Evolutionary conservation across 2,113 vertebrate genomes (phyloP), one percentile per base, ranked within the genome.

Genomic region (Tautogolabrus adspersus): DNA sequence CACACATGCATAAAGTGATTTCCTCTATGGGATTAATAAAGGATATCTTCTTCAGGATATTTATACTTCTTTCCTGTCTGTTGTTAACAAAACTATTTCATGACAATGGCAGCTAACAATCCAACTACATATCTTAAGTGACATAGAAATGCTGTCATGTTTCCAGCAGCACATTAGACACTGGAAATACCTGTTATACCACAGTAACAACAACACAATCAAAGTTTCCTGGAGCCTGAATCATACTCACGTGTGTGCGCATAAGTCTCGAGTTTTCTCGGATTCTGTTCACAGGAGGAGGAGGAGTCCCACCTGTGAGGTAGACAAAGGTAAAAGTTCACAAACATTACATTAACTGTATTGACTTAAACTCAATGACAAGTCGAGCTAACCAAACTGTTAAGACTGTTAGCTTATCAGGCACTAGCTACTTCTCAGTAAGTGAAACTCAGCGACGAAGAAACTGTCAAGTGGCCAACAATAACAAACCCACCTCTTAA

Each of bases 181-280:
- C 55, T 10, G 0, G 59, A 61, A n/a, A 30, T 0, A 66, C 80
- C 42, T 11, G 76, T 0, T 57, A 1, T 26, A 5, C 8, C 52
- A 51, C 0, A 54, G 0, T 19, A 1, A 34, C 2, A 58, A 40
- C 1, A 30, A 51, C 26, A 40, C 0, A 5, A 26, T 0, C 6
- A 42, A 19, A 34, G 10, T 21, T 12, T 16, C 4, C 30, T 3
- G 3, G 8, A 5, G 10, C 13, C 8, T 38, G 21, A 68, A 3
- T 75, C n/a, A 77, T 66, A 93, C 92, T 93, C 64, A 94, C 93
- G 10, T 90, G 90, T 0, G 77, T 66, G 16, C 5, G 82, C 85
- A 90, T 83, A 0, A 93, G 46, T 13, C 71, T 68, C 0, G 76
- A 51, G 11, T 83, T 49, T 22, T 93, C 81, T 62, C 44, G 8